Evolutionary conservation across 2,797 vertebrate species (phyloP), one percentile per base, ranked within the genome.

Genomic region (Heteromormyrus szaboi): DNA sequence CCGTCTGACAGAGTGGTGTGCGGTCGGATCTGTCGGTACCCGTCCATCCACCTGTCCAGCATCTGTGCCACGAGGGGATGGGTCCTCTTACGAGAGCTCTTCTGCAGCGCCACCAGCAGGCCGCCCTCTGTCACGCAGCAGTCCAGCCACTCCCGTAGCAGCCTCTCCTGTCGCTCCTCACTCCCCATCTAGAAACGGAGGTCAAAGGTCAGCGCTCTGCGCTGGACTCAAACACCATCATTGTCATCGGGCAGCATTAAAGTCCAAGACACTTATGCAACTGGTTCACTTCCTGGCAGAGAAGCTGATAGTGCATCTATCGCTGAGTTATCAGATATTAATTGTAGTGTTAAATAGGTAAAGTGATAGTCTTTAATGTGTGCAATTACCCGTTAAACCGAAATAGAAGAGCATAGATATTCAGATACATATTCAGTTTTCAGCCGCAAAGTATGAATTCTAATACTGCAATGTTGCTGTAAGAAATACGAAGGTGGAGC

Each of bases 71-170:
- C 98, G 90, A 99, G 94, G 0, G 99, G 98, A 93, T 99, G 99
- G 91, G 97, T 98, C 44, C 98, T 96, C 79, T 97, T 95, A 0
- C 98, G 97, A 0, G 97, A 98, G 95, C 98, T 99, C 90, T 98
- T 98, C 96, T 99, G 98, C 96, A 98, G 95, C 44, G 98, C 98
- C 0, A 97, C 98, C 0, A 99, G 94, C 2, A 98, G 96, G 0
- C 98, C 98, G 3, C 99, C 98, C 25, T 99, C 99, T 0, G 98
- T 99, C 93, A 99, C 98, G 0, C 98, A 99, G 97, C 99, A 99
- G 96, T 99, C 99, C 96, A 99, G 96, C 99, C 99, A 99, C 90
- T 98, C 97, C 88, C 98, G 93, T 46, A 99, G 95, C 93, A 99
- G 96, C 92, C 96, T 97, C 91, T 99, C 98, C 91, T 99, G 99